phyloP scores from a whole-genome alignment of 1,140 invertebrate species.

The Papilio polytes region DNA sequence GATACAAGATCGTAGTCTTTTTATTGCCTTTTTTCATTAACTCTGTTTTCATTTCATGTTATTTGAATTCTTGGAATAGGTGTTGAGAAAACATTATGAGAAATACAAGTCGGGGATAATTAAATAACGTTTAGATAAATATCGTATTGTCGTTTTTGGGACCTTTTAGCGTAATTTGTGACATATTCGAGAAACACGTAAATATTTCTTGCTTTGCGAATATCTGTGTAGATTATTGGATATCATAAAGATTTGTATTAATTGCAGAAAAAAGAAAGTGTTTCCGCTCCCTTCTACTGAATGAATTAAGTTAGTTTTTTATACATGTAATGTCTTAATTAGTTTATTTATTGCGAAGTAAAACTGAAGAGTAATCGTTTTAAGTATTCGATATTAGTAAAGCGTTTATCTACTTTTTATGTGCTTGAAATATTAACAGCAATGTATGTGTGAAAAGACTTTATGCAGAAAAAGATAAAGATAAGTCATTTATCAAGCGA shows the following conservation, averaged over 20 bases:
- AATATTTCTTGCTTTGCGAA: no score
- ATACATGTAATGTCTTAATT: background rate
- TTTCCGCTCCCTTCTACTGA: background rate
- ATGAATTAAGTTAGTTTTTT: background rate
- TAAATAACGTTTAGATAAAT: background rate
- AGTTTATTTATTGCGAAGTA: background rate
- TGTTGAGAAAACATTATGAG: constrained; percentile 1
- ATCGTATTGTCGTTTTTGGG: background rate
- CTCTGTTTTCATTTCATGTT: constrained; percentile 21
- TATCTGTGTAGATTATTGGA: background rate
- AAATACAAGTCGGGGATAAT: background rate
- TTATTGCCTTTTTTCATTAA: constrained; percentile 37
- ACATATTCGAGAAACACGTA: background rate
- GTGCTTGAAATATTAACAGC: constrained; percentile 4
- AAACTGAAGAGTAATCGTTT: background rate
- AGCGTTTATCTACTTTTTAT: constrained; percentile 15
- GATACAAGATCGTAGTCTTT: constrained; percentile 17
- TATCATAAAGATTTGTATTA: background rate
- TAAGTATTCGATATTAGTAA: background rate
- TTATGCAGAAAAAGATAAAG: constrained; percentile 26
- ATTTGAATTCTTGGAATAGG: constrained; percentile 30
- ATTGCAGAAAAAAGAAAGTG: background rate
- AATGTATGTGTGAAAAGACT: constrained; percentile 30
- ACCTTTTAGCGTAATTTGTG: background rate
- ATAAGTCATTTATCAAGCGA: constrained; percentile 38